Conservation (phyloP, 2,888 invertebrate genomes). For the Himalopsyche japonica region DNA sequence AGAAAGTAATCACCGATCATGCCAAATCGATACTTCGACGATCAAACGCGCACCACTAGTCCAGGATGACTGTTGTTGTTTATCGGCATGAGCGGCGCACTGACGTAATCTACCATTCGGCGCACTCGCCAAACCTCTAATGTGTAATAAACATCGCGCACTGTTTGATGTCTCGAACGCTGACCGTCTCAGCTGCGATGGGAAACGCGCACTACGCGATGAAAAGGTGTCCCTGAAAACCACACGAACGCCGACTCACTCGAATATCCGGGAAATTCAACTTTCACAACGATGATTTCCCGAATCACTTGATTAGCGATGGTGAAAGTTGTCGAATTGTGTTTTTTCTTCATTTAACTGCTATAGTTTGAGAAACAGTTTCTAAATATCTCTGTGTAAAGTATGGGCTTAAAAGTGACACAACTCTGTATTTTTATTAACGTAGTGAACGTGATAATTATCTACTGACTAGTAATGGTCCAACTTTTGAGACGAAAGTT, state of each 20-base stretch:
- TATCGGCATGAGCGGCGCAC: neutral
- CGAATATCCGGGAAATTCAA: neutral
- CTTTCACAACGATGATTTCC: neutral
- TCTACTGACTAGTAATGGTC: no score
- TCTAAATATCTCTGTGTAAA: no score
- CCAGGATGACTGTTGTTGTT: neutral
- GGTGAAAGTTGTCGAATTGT: neutral
- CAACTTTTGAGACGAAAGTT: no score
- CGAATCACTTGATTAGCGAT: neutral
- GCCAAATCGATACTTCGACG: no score
- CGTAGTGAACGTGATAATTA: no score
- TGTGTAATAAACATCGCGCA: neutral
- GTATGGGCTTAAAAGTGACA: no score
- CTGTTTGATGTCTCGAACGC: neutral
- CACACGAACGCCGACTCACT: neutral
- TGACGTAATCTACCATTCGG: slow-evolving; percentile 12
- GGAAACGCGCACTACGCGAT: neutral
- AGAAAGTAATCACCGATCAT: no score
- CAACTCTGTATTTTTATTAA: no score
- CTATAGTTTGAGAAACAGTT: no score
- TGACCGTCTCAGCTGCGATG: neutral
- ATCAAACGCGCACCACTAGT: neutral
- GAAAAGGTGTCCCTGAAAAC: neutral
- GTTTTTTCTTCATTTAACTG: no score
- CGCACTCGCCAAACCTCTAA: neutral